A percentile compares a stretch with the other conserved stretches of the same genome.
Evolutionary conservation across 2,888 invertebrate species (phyloP).

Genomic region (Cheilosia soror): DNA sequence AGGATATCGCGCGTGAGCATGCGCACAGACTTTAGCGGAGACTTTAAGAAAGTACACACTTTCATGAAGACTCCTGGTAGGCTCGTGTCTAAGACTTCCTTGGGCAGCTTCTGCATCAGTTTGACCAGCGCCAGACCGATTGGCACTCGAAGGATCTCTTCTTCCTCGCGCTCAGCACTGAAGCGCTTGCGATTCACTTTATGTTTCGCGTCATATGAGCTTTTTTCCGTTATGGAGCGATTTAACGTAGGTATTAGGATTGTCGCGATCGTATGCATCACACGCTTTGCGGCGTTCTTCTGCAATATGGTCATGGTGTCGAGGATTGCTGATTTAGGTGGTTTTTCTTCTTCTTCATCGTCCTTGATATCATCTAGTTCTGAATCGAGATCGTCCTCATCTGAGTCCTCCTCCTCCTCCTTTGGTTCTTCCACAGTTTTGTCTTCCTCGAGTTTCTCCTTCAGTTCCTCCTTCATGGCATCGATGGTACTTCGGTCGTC

Average conservation of each 20-base stretch:
- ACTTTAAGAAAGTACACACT: slow-evolving; percentile 95
- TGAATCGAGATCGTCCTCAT: slow-evolving; percentile 74
- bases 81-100: slow-evolving; percentile 89
- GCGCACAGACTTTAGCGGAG: slow-evolving; percentile 93
- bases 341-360: slow-evolving; percentile 82
- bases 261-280: slow-evolving; percentile 88
- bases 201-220: slow-evolving; percentile 90
- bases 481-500: slow-evolving; percentile 77
- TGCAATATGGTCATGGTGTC: slow-evolving; percentile 86
- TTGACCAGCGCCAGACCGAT: slow-evolving; percentile 97
- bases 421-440: slow-evolving; percentile 57
- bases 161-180: slow-evolving; percentile 91
- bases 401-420: slow-evolving; percentile 82
- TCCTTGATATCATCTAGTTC: slow-evolving; percentile 78
- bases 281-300: slow-evolving; percentile 89
- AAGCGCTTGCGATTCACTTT: slow-evolving; percentile 90
- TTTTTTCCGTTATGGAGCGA: slow-evolving; percentile 88
- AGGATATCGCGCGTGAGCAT: slow-evolving; percentile 94
- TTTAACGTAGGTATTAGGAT: slow-evolving; percentile 92
- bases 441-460: slow-evolving; percentile 75
- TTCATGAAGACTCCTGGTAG: slow-evolving; percentile 94
- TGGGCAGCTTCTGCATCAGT: slow-evolving; percentile 93
- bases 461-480: slow-evolving; percentile 77
- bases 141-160: slow-evolving; percentile 95
- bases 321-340: slow-evolving; percentile 72